Percentiles rank a stretch among this genome's conserved stretches.
Evolutionary conservation across 1,140 invertebrate species (phyloP).

Genomic region (Sarcophaga bullata): DNA sequence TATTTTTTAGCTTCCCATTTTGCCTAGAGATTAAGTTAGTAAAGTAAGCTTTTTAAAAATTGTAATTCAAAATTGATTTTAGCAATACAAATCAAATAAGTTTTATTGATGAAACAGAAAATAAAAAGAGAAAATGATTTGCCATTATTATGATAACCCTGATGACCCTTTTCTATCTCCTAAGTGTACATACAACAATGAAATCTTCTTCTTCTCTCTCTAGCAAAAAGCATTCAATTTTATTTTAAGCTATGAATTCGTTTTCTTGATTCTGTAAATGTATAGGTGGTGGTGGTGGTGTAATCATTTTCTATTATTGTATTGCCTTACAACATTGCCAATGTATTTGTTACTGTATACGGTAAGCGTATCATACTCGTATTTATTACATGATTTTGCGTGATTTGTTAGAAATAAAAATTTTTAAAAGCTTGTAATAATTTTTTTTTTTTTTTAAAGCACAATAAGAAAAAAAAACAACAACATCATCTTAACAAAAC

Average conservation of each 20-base stretch:
- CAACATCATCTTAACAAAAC: conserved; percentile 3
- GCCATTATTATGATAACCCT: not conserved
- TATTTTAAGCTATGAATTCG: too few relatives aligned
- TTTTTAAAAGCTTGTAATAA: conserved; percentile 22
- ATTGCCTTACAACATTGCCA: not conserved
- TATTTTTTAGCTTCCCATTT: not conserved
- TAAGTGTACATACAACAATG: not conserved
- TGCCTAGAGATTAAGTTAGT: not conserved
- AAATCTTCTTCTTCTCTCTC: too few relatives aligned
- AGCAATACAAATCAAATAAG: not conserved
- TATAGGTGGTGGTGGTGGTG: too few relatives aligned
- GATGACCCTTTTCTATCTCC: not conserved
- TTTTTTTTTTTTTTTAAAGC: not conserved
- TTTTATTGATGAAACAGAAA: not conserved
- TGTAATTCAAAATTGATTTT: not conserved
- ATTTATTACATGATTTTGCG: not conserved
- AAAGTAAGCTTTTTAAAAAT: not conserved
- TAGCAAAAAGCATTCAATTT: too few relatives aligned
- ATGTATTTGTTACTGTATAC: not conserved
- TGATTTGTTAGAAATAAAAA: conserved; percentile 7
- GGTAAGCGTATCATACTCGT: not conserved
- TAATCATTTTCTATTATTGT: too few relatives aligned
- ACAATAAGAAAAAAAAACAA: not conserved
- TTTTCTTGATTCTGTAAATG: too few relatives aligned
- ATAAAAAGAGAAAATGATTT: not conserved